Evolutionary conservation across 2,797 vertebrate species (phyloP).

Genomic region (Anolis apletophallus): DNA sequence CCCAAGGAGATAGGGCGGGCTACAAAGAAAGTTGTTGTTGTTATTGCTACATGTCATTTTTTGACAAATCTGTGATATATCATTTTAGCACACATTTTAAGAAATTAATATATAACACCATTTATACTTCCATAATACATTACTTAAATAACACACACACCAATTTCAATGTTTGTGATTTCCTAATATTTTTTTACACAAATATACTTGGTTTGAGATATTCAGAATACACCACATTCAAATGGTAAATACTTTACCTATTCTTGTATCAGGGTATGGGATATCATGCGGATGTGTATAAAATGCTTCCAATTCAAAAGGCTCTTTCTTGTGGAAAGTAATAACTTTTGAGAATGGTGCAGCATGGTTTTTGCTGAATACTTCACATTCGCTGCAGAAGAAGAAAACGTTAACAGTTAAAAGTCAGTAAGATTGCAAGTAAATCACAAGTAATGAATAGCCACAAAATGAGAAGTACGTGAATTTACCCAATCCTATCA

Average conservation of each 20-base stretch:
- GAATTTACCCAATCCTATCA: background rate
- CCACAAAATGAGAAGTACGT: background rate
- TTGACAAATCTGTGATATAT: too few relatives aligned
- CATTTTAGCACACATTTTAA: too few relatives aligned
- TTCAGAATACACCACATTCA: background rate
- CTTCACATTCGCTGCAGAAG: slow-evolving; percentile 81
- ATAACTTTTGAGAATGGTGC: slow-evolving; percentile 85
- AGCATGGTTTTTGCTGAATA: slow-evolving; percentile 83
- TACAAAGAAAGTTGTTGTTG: too few relatives aligned
- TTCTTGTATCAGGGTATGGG: slow-evolving; percentile 84
- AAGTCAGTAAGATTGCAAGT: background rate
- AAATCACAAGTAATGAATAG: background rate
- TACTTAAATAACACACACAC: too few relatives aligned
- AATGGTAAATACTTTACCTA: slow-evolving; percentile 69
- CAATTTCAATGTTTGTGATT: background rate
- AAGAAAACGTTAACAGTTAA: slow-evolving; percentile 15
- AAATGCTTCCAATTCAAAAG: slow-evolving; percentile 83
- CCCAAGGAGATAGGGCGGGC: too few relatives aligned
- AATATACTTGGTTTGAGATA: background rate
- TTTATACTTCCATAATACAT: too few relatives aligned
- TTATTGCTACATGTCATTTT: too few relatives aligned
- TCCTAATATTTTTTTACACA: background rate
- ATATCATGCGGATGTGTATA: slow-evolving; percentile 81
- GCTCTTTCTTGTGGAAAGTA: slow-evolving; percentile 85
- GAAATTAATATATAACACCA: too few relatives aligned